Conservation (phyloP, 2,797 vertebrate species). For the Parotocinclus haroldoi region DNA sequence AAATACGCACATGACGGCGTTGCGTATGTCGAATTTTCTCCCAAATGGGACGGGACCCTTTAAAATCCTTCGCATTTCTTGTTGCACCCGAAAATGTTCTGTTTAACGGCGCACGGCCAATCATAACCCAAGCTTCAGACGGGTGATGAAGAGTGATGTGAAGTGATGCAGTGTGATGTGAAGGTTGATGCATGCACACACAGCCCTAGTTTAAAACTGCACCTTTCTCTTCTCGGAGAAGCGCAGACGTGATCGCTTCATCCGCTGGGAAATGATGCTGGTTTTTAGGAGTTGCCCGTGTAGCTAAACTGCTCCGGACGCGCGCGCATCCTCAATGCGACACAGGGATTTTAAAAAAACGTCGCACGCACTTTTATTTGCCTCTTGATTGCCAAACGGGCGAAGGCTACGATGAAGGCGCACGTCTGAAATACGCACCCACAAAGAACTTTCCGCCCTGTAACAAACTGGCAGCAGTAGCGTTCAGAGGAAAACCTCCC, state of each 20-base stretch:
- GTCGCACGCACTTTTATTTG: neutral
- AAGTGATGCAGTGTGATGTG: slow-evolving; percentile 9
- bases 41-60: slow-evolving; percentile 4
- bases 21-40: slow-evolving; percentile 9
- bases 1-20: slow-evolving; percentile 20
- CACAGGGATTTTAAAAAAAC: neutral
- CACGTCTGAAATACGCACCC: neutral
- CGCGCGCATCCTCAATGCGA: slow-evolving; percentile 5
- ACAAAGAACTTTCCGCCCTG: slow-evolving; percentile 3
- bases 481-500: neutral
- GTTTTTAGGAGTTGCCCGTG: slow-evolving; percentile 7
- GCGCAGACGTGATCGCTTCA: slow-evolving; percentile 29
- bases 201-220: slow-evolving; percentile 38
- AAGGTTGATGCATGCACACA: slow-evolving; percentile 19
- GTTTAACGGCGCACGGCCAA: neutral
- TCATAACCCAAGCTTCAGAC: too few relatives aligned
- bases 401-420: slow-evolving; percentile 1
- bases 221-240: slow-evolving; percentile 44
- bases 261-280: neutral
- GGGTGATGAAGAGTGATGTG: neutral
- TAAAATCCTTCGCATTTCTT: slow-evolving; percentile 16
- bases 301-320: slow-evolving; percentile 16
- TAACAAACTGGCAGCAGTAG: neutral
- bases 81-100: neutral
- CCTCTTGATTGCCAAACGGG: neutral